Conservation (phyloP, 2,888 invertebrate genomes). For the Drosophila subquinaria region DNA sequence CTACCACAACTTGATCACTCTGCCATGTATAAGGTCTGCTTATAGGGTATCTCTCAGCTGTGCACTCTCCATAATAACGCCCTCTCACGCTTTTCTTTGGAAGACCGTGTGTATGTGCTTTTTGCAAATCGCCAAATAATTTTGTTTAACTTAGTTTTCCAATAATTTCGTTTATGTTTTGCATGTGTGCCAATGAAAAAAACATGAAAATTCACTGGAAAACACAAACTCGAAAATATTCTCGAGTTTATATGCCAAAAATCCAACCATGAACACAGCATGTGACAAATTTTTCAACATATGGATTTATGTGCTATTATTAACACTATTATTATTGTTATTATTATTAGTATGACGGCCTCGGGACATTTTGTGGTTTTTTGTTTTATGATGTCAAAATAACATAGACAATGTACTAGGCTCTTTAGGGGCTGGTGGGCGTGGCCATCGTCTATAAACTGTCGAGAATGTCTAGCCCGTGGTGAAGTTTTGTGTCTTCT, state of each 20-base stretch:
- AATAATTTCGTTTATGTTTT: slow-evolving; percentile 43
- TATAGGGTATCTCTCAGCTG: not conserved
- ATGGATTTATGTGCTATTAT: slow-evolving; percentile 57
- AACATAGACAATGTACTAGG: not conserved
- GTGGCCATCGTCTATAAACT: slow-evolving; percentile 14
- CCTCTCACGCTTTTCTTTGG: not conserved
- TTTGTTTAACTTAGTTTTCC: slow-evolving; percentile 51
- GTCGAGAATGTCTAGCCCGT: slow-evolving; percentile 10
- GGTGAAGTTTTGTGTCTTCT: slow-evolving; percentile 10
- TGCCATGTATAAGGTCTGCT: accelerated
- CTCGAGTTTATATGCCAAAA: slow-evolving; percentile 32
- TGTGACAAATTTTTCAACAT: slow-evolving; percentile 50
- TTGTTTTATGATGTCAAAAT: slow-evolving; percentile 29
- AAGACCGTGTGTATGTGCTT: slow-evolving; percentile 19
- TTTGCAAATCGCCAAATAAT: slow-evolving; percentile 41
- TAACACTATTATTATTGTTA: slow-evolving; percentile 24
- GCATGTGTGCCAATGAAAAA: slow-evolving; percentile 51
- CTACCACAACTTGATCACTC: not conserved
- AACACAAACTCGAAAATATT: not conserved
- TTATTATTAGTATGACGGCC: slow-evolving; percentile 16
- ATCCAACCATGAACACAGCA: slow-evolving; percentile 19
- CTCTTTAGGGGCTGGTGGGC: slow-evolving; percentile 4
- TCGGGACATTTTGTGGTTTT: slow-evolving; percentile 20
- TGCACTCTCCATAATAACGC: no score
- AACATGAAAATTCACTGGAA: slow-evolving; percentile 20